Evolutionary conservation across 2,888 invertebrate species (phyloP).

Genomic region (Cenopis cana): DNA sequence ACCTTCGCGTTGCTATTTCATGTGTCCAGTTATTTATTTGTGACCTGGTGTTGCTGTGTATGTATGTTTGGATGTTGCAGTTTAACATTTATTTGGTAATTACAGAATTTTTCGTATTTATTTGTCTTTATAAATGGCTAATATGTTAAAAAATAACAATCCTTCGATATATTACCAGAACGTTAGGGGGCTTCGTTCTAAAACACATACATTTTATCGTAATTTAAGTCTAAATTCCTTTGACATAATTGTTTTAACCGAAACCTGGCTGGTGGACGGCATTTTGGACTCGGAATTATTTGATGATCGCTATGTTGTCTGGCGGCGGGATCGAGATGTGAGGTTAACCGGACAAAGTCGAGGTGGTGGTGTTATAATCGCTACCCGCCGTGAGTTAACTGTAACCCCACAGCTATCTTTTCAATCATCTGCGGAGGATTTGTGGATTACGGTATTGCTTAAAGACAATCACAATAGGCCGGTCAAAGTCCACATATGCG

Average conservation of each 20-base stretch:
- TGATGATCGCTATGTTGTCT: not conserved
- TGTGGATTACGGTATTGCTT: constrained; percentile 4
- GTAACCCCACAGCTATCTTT: constrained; percentile 7
- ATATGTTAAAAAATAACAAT: not conserved
- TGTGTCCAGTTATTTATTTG: too few relatives aligned
- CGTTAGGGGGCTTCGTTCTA: constrained; percentile 6
- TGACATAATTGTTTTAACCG: too few relatives aligned
- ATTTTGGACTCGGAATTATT: too few relatives aligned
- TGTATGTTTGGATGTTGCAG: too few relatives aligned
- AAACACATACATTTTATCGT: not conserved
- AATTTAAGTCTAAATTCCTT: not conserved
- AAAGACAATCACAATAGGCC: not conserved
- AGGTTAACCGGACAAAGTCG: constrained; percentile 1
- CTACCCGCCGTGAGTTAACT: constrained; percentile 6
- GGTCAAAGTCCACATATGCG: constrained; percentile 7
- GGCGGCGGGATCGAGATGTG: not conserved
- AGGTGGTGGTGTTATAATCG: constrained; percentile 1
- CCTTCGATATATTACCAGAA: not conserved
- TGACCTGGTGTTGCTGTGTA: too few relatives aligned
- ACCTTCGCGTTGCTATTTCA: too few relatives aligned
- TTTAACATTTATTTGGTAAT: too few relatives aligned
- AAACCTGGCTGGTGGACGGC: too few relatives aligned
- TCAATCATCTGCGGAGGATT: constrained; percentile 2
- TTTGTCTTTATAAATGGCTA: not conserved
- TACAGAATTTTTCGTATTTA: not conserved